Conservation (phyloP, 2,113 vertebrate genomes). For the Hyperopisus bebe region DNA sequence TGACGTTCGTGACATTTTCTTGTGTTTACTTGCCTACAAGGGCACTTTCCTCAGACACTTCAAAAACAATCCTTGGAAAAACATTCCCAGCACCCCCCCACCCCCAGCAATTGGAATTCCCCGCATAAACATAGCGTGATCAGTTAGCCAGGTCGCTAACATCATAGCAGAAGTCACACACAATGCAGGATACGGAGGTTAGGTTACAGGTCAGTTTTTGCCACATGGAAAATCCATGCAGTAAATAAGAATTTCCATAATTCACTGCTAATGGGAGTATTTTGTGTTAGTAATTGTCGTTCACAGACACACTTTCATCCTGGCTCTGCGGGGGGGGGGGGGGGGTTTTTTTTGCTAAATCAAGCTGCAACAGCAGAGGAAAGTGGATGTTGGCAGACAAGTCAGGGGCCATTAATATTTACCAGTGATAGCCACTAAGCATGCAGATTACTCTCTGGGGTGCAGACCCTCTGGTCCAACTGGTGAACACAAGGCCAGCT, state of each 20-base stretch:
- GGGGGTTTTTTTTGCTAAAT: background rate
- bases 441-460: background rate
- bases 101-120: background rate
- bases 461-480: background rate
- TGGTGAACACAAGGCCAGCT: background rate
- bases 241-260: conserved; percentile 4
- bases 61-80: background rate
- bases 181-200: background rate
- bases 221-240: background rate
- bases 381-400: background rate
- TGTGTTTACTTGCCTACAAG: background rate
- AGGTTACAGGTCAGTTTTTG: background rate
- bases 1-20: background rate
- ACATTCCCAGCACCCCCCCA: background rate
- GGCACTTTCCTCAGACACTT: background rate
- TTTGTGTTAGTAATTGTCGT: conserved; percentile 6
- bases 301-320: background rate
- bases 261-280: background rate
- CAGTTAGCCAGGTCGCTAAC: background rate
- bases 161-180: background rate
- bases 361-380: background rate
- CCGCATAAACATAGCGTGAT: background rate
- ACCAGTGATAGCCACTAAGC: background rate
- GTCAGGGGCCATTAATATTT: background rate
- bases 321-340: background rate